Evolutionary conservation across 2,113 vertebrate species (phyloP), one percentile per base, ranked within the genome.

Genomic region (Oxygymnocypris stewartii): DNA sequence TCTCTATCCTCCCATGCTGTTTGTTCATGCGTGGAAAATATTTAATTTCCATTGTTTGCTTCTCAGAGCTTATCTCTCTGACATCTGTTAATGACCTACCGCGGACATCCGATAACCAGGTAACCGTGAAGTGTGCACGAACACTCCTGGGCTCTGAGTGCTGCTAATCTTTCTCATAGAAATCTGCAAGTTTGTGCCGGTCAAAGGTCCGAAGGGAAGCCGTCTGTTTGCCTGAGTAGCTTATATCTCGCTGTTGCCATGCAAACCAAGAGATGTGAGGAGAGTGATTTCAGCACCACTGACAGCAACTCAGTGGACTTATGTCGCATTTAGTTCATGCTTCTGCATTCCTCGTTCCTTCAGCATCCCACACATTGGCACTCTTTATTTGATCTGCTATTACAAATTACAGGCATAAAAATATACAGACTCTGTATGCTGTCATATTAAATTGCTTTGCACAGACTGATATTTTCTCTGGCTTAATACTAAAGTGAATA

Each of bases 201-300:
- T 88, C 89, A 89, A 90, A 88, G 85, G 89, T 89, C 84, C 77
- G 77, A 82, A 40, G 73, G 37, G 42, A 35, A 67, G 73, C 28
- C 65, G 57, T 61, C 25, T 86, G 84, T 88, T 82, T 89, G 85
- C 84, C 63, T 86, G 61, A 49, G 61, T 31, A 31, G 28, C 35
- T 4, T 28, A 14, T 71, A 35, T 76, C 40, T 88, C 79, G 49
- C 63, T 23, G 89, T 89, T 88, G 75, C 86, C 79, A 86, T 87
- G 77, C 79, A 86, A 86, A 88, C 85, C 51, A 28, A 85, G 77
- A 37, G 12, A 57, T 44, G 59, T 54, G 71, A 84, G 59, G 54
- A 69, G 54, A 42, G 13, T n/a, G 40, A 84, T 69, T 90, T 92
- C 91, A 92, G 91, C 91, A 92, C 91, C 90, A 90, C 88, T 9